Evolutionary conservation across 2,888 invertebrate genomes (phyloP).

Genomic region (Mantis religiosa): DNA sequence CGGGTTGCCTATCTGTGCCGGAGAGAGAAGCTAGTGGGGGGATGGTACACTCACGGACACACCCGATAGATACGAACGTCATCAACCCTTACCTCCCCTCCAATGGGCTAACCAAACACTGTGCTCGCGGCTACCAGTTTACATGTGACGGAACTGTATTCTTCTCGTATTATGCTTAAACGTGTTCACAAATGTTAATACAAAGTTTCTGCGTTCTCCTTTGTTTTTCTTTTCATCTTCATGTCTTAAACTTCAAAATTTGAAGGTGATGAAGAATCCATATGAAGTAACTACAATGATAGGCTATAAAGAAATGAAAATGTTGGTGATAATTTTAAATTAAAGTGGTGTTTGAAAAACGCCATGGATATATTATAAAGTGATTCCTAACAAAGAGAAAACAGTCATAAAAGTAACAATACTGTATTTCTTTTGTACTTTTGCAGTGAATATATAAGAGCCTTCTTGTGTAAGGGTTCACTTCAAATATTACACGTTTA

Average conservation of each 20-base stretch:
- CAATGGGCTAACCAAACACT: not conserved
- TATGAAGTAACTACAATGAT: not conserved
- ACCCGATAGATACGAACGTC: not conserved
- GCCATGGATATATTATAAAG: not conserved
- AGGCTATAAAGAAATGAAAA: not conserved
- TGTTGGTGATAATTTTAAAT: not conserved
- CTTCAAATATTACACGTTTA: not conserved
- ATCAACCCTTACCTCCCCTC: not conserved
- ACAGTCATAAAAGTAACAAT: not conserved
- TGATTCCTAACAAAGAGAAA: not conserved
- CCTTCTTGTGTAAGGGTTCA: not conserved
- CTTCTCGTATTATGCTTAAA: not conserved
- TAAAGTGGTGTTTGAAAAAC: not conserved
- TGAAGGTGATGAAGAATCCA: not conserved
- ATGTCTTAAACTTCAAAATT: not conserved
- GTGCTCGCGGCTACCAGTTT: not conserved
- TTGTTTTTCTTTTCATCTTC: not conserved
- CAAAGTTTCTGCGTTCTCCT: not conserved
- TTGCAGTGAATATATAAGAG: not conserved
- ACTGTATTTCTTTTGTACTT: not conserved
- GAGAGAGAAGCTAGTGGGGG: not conserved
- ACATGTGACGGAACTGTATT: not conserved
- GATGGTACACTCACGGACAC: not conserved
- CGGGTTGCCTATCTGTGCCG: conserved; percentile 4
- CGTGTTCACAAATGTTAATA: not conserved